Evolutionary conservation across 2,888 invertebrate genomes (phyloP).

Genomic region (Heliconius cydno): DNA sequence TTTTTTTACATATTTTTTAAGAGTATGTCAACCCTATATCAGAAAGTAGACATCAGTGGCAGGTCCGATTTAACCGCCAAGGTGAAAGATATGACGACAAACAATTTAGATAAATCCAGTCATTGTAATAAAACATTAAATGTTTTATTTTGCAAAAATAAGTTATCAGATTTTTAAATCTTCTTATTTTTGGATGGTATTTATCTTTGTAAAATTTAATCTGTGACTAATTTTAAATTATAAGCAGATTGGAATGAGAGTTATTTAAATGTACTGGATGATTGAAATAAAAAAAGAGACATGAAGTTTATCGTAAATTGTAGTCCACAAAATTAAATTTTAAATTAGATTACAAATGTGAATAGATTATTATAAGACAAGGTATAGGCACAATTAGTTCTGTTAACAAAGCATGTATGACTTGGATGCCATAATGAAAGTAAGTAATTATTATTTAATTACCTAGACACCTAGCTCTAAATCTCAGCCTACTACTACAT

Average conservation of each 20-base stretch:
- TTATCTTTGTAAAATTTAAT: too few relatives aligned
- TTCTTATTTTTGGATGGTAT: too few relatives aligned
- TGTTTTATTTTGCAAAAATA: too few relatives aligned
- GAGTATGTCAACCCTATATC: not conserved
- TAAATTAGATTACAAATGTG: too few relatives aligned
- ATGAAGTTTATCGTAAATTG: too few relatives aligned
- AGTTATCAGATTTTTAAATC: too few relatives aligned
- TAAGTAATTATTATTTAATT: not conserved
- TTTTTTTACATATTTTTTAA: not conserved
- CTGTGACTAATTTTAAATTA: too few relatives aligned
- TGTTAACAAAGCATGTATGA: not conserved
- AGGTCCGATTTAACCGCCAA: not conserved
- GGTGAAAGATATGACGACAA: not conserved
- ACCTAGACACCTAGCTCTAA: not conserved
- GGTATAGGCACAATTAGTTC: not conserved
- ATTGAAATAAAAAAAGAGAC: too few relatives aligned
- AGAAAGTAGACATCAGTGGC: not conserved
- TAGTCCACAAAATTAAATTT: too few relatives aligned
- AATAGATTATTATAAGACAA: not conserved
- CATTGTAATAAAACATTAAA: not conserved
- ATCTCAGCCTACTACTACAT: not conserved
- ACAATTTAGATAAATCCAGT: not conserved
- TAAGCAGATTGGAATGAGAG: too few relatives aligned
- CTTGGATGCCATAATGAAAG: not conserved
- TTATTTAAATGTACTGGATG: too few relatives aligned